phyloP scores from a whole-genome alignment of 1,140 invertebrate species.

The Parapsyche elsis region DNA sequence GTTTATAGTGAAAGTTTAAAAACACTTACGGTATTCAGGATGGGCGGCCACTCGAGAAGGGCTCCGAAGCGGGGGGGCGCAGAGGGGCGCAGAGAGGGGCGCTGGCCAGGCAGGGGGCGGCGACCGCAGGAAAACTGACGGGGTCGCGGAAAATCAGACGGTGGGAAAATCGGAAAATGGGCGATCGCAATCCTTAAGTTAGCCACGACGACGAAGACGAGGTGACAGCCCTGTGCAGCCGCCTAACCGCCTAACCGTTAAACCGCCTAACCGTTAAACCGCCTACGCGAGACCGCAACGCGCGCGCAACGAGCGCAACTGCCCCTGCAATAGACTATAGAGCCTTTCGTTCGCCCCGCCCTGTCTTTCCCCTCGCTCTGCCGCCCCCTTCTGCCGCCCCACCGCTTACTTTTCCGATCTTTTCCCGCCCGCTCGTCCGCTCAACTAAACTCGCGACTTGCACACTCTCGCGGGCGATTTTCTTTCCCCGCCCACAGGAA shows the following conservation, averaged over 20 bases:
- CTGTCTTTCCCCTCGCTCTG: slow-evolving; percentile 17
- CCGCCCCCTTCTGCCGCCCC: neutral
- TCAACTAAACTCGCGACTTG: slow-evolving; percentile 66
- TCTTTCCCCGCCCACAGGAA: too few species aligned
- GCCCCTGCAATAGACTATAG: neutral
- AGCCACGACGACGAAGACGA: neutral
- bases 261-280: neutral
- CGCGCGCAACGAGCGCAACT: slow-evolving; percentile 26
- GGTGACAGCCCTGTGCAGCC: neutral
- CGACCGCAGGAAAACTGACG: neutral
- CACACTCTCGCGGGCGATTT: too few species aligned
- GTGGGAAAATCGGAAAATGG: neutral
- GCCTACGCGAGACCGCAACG: neutral
- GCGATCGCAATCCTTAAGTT: neutral
- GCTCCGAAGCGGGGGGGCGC: too few species aligned
- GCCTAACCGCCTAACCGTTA: too few species aligned
- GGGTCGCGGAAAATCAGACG: neutral
- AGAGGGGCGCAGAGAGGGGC: neutral
- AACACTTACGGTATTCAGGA: too few species aligned
- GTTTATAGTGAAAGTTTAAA: too few species aligned
- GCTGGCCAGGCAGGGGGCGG: neutral
- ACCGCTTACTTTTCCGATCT: neutral
- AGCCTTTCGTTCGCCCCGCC: neutral
- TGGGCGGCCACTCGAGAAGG: neutral
- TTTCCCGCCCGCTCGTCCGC: neutral